Percentiles rank a stretch among this genome's conserved stretches.
Evolutionary conservation across 2,797 vertebrate genomes (phyloP).

Genomic region (Lagocephalus sceleratus): DNA sequence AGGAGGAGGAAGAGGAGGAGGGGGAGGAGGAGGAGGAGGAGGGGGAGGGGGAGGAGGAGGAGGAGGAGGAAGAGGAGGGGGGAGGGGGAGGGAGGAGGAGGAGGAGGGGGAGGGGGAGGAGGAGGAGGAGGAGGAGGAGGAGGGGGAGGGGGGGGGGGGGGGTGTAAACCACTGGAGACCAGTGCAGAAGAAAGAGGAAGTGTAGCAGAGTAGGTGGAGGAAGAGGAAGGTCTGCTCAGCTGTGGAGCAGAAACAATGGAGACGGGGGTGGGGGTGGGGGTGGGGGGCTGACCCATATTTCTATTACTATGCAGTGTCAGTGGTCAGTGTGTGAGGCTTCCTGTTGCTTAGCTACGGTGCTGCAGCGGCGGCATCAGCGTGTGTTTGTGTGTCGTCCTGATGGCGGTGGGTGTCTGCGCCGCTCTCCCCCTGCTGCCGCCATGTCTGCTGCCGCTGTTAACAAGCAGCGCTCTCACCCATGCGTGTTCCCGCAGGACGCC

Average conservation of each 20-base stretch:
- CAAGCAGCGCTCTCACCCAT: conserved; percentile 35
- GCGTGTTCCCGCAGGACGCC: conserved; percentile 10
- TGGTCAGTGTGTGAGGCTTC: conserved; percentile 69
- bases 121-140: conserved; percentile 15
- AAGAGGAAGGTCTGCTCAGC: conserved; percentile 38
- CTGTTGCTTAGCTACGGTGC: conserved; percentile 72
- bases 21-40: conserved; percentile 14
- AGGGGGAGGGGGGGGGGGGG: conserved; percentile 6
- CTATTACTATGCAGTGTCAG: conserved; percentile 63
- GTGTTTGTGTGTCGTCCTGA: conserved; percentile 64
- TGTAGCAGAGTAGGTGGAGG: conserved; percentile 54
- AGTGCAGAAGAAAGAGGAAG: conserved; percentile 30
- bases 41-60: conserved; percentile 19
- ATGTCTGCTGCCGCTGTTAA: conserved; percentile 32
- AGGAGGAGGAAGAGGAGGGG: conserved; percentile 12
- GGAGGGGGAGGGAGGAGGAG: conserved; percentile 21
- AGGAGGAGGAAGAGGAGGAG: conserved; percentile 9
- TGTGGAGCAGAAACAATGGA: conserved; percentile 42
- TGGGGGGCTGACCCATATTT: conserved; percentile 60
- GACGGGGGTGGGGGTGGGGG: conserved; percentile 13
- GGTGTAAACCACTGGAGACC: conserved; percentile 15
- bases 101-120: conserved; percentile 24
- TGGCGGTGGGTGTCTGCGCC: conserved; percentile 63
- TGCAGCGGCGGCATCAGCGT: conserved; percentile 57
- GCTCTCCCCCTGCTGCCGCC: conserved; percentile 36